Evolutionary conservation across 2,113 vertebrate genomes (phyloP).

Genomic region (Gasterosteus aculeatus): DNA sequence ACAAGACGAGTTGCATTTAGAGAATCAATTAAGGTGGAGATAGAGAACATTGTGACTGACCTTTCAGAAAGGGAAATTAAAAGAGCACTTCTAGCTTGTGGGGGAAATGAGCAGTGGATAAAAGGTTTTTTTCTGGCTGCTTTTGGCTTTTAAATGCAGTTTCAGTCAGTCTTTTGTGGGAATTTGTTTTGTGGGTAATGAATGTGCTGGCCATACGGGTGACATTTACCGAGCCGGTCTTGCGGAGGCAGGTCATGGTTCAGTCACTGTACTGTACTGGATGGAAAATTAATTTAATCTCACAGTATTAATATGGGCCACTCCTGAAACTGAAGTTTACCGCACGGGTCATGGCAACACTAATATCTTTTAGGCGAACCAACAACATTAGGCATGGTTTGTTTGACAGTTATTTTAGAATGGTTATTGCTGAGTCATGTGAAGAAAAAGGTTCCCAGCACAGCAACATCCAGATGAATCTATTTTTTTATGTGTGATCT

Average conservation of each 20-base stretch:
- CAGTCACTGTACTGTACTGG: constrained; percentile 69
- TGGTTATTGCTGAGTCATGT: neutral
- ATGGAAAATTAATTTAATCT: constrained; percentile 73
- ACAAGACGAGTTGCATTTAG: constrained; percentile 74
- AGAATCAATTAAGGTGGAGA: constrained; percentile 82
- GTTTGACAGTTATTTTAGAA: constrained; percentile 48
- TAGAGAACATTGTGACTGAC: constrained; percentile 80
- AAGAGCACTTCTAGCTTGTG: constrained; percentile 80
- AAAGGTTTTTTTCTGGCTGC: constrained; percentile 73
- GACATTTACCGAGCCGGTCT: constrained; percentile 75
- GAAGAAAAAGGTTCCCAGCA: neutral
- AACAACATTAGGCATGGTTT: constrained; percentile 56
- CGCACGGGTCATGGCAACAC: constrained; percentile 39
- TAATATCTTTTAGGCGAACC: constrained; percentile 49
- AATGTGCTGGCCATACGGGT: constrained; percentile 72
- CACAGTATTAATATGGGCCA: constrained; percentile 68
- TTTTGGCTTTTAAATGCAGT: constrained; percentile 82
- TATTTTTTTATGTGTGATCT: neutral
- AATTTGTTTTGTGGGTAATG: constrained; percentile 78
- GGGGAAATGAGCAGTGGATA: constrained; percentile 68
- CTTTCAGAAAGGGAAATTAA: constrained; percentile 82
- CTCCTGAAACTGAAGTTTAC: constrained; percentile 48
- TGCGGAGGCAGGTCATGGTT: constrained; percentile 68
- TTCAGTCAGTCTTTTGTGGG: constrained; percentile 72
- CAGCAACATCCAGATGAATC: neutral